phyloP scores from a whole-genome alignment of 2,888 invertebrate genomes.

The Aleiodes alternator region DNA sequence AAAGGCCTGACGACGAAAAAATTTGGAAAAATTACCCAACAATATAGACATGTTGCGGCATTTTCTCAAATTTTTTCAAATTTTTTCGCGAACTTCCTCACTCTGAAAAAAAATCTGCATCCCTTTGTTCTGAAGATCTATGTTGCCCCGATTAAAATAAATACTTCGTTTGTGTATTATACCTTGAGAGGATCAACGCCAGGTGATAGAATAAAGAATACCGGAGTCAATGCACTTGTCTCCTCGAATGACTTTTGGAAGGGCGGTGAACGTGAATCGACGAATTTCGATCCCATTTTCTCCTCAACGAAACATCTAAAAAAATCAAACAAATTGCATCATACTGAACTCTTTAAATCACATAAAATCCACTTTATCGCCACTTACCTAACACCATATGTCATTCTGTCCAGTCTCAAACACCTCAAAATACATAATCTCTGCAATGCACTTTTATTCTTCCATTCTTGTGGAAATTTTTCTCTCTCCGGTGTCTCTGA shows the following conservation, averaged over 20 bases:
- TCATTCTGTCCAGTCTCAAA: conserved; percentile 94
- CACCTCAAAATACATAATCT: conserved; percentile 94
- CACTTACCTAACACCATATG: conserved; percentile 87
- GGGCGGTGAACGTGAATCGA: conserved; percentile 86
- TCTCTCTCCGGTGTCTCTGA: conserved; percentile 95
- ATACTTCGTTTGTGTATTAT: conserved; percentile 43
- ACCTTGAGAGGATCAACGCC: conserved; percentile 95
- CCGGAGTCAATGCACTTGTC: conserved; percentile 88
- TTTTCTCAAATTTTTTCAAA: neutral
- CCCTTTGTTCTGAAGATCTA: no score
- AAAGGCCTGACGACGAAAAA: neutral
- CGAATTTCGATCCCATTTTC: conserved; percentile 88
- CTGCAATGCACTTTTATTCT: conserved; percentile 90
- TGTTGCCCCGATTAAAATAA: no score
- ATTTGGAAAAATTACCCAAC: neutral
- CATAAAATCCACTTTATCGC: neutral
- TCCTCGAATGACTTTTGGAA: conserved; percentile 92
- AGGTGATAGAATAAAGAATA: conserved; percentile 95
- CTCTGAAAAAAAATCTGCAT: no score
- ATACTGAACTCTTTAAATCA: conserved; percentile 13
- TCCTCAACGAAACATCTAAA: conserved; percentile 90
- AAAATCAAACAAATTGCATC: conserved; percentile 47
- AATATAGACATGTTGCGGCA: neutral
- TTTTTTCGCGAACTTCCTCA: neutral
- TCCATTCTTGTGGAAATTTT: conserved; percentile 97